Evolutionary conservation across 2,888 invertebrate genomes (phyloP).

Genomic region (Protonemura montana): DNA sequence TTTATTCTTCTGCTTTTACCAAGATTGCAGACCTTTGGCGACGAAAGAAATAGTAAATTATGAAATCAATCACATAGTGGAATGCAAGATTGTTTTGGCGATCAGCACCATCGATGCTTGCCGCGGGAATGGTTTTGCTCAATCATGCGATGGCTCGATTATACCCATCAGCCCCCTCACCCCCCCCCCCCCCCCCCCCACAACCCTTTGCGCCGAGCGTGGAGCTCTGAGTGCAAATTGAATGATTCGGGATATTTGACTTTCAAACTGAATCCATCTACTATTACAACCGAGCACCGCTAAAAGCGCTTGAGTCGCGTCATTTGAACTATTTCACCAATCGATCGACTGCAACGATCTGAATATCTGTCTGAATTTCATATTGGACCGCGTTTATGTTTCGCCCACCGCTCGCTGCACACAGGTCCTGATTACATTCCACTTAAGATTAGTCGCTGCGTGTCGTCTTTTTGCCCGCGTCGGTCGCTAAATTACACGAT

Average conservation of each 20-base stretch:
- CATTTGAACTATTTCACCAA: neutral
- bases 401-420: neutral
- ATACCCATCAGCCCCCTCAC: neutral
- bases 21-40: neutral
- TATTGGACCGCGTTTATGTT: neutral
- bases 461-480: neutral
- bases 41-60: conserved; percentile 17
- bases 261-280: neutral
- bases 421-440: neutral
- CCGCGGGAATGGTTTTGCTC: conserved; percentile 1
- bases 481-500: neutral
- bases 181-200: neutral
- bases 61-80: conserved; percentile 13
- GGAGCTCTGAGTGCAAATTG: neutral
- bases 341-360: neutral
- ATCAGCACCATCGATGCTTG: neutral
- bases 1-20: neutral
- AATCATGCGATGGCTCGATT: neutral
- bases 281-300: neutral
- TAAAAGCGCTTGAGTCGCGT: neutral
- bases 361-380: too few species aligned
- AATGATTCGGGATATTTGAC: neutral
- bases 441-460: neutral
- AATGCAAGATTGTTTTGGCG: conserved; percentile 16
- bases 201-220: neutral